Evolutionary conservation across 2,113 vertebrate genomes (phyloP), one percentile per base, ranked within the genome.

Genomic region (Beaufortia kweichowensis): DNA sequence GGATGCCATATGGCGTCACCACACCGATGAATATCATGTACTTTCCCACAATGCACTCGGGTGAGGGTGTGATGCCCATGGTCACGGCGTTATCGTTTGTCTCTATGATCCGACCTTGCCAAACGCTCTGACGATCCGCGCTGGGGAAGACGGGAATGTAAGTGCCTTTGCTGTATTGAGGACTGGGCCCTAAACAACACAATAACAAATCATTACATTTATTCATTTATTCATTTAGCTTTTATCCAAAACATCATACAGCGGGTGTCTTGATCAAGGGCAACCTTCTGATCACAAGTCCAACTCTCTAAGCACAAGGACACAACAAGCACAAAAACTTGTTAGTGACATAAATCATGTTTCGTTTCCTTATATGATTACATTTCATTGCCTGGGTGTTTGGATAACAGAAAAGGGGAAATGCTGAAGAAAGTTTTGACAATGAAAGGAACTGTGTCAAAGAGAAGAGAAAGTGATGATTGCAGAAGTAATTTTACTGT

Each of bases 161-260:
- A 35, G 96, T 99, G 31, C 95, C 95, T 84, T 96, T 98, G 79
- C 91, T 97, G 87, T 87, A 92, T 77, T 96, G 92, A 26, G 97
- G 96, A 46, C 91, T 95, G 55, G 93, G 86, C 33, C 97, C 97
- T 99, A 68, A 17, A 62, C 21, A 23, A 73, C 15, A 79, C 17
- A 65, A 24, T 41, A 6, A 53, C 2, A 76, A 17, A 75, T n/a
- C n/a, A n/a, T n/a, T n/a, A n/a, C n/a, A n/a, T n/a, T n/a, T n/a
- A n/a, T n/a, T n/a, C n/a, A n/a, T n/a, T n/a, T n/a, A n/a, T n/a
- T n/a, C n/a, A n/a, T n/a, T n/a, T n/a, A n/a, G n/a, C n/a, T n/a
- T n/a, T n/a, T n/a, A n/a, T n/a, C n/a, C n/a, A n/a, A n/a, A n/a
- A n/a, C n/a, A n/a, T n/a, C n/a, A n/a, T n/a, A n/a, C n/a, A n/a